A percentile compares a stretch with the other conserved stretches of the same genome.
Conservation (phyloP, 37 sponge, comb jelly and placozoan genomes). For the Axinella damicornis region DNA sequence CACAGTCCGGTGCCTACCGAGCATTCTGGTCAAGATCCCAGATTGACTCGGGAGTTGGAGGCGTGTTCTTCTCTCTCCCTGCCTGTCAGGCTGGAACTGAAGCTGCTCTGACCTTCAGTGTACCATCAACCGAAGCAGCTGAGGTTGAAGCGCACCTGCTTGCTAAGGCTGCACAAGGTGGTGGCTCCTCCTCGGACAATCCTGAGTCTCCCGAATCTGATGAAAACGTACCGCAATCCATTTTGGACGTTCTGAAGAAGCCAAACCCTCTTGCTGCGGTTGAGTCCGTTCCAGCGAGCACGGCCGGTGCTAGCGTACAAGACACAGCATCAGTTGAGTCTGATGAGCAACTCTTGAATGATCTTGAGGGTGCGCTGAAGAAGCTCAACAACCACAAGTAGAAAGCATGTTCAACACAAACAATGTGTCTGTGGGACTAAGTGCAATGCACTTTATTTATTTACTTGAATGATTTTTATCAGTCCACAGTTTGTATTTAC, state of each 20-base stretch:
- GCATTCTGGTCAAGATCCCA: neutral
- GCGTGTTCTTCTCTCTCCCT: neutral
- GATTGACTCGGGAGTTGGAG: neutral
- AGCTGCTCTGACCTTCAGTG: constrained; percentile 6
- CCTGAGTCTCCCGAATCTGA: neutral
- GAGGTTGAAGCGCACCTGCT: too few relatives aligned
- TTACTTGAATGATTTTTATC: too few relatives aligned
- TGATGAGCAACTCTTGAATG: neutral
- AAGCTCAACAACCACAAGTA: neutral
- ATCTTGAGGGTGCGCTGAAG: constrained; percentile 5
- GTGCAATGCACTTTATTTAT: too few relatives aligned
- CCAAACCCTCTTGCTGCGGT: too few relatives aligned
- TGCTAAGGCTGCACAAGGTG: neutral
- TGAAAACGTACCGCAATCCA: too few relatives aligned
- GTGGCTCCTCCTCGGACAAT: constrained; percentile 78
- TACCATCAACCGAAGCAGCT: too few relatives aligned
- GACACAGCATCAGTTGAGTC: neutral
- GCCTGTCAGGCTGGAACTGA: neutral
- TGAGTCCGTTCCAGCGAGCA: too few relatives aligned
- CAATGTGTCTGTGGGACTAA: too few relatives aligned
- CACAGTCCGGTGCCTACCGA: constrained; percentile 18
- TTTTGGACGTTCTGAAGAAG: too few relatives aligned
- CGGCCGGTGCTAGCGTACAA: too few relatives aligned
- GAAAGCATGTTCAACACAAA: too few relatives aligned
- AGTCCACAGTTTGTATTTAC: too few relatives aligned